Evolutionary conservation across 2,888 invertebrate species (phyloP).

Genomic region (Candidula unifasciata): DNA sequence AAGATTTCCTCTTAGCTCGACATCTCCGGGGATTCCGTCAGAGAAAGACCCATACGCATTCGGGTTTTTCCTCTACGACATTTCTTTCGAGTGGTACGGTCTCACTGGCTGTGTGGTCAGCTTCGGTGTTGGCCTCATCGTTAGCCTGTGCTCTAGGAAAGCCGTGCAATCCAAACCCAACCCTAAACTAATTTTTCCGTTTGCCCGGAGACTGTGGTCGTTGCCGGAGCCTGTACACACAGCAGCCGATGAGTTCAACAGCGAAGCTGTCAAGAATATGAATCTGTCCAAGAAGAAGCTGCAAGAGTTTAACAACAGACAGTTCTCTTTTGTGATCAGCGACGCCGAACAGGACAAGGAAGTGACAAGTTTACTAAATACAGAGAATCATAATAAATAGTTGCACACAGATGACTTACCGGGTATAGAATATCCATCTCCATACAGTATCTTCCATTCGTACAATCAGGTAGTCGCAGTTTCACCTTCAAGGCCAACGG

Average conservation of each 20-base stretch:
- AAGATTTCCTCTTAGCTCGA: background rate
- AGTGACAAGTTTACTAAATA: background rate
- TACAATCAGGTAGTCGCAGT: too few species aligned
- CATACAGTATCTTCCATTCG: too few species aligned
- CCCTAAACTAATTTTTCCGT: slow-evolving; percentile 45
- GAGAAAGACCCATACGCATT: slow-evolving; percentile 16
- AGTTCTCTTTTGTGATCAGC: background rate
- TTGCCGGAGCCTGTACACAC: slow-evolving; percentile 43
- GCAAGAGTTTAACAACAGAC: background rate
- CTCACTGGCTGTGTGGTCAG: slow-evolving; percentile 28
- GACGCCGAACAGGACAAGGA: background rate
- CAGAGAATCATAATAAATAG: background rate
- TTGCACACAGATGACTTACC: too few species aligned
- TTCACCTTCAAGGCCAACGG: too few species aligned
- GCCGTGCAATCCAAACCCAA: slow-evolving; percentile 8
- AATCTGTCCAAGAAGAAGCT: background rate
- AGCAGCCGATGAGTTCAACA: slow-evolving; percentile 39
- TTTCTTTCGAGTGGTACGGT: slow-evolving; percentile 53
- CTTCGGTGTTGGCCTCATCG: slow-evolving; percentile 32
- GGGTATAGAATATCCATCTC: too few species aligned
- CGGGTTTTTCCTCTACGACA: slow-evolving; percentile 47
- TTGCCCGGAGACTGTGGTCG: slow-evolving; percentile 42
- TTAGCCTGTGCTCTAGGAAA: slow-evolving; percentile 21
- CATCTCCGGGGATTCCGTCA: background rate
- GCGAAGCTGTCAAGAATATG: slow-evolving; percentile 30